Conservation (phyloP, 2,113 vertebrate species). For the Tetraodon nigroviridis region DNA sequence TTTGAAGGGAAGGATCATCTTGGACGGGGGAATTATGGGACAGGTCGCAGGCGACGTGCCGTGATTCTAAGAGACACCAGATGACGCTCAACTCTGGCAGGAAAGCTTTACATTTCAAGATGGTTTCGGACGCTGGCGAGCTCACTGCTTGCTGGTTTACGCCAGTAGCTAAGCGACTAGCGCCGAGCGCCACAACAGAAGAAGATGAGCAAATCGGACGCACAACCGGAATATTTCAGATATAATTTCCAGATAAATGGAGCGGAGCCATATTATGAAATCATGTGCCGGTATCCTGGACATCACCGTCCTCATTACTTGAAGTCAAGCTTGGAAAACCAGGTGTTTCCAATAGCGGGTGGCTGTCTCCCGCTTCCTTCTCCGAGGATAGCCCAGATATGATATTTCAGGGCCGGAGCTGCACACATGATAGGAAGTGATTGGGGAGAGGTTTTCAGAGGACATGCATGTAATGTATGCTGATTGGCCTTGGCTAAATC, state of each 20-base stretch:
- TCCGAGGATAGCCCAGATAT: slow-evolving; percentile 72
- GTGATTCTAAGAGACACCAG: slow-evolving; percentile 43
- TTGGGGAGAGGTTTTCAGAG: slow-evolving; percentile 55
- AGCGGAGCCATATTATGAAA: slow-evolving; percentile 72
- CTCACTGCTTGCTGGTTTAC: too few relatives aligned
- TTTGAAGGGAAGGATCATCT: slow-evolving; percentile 35
- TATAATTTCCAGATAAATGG: slow-evolving; percentile 67
- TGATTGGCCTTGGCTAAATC: slow-evolving; percentile 66
- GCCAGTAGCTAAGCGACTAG: too few relatives aligned
- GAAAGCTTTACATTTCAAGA: not conserved
- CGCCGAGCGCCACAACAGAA: too few relatives aligned
- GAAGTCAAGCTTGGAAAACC: slow-evolving; percentile 68
- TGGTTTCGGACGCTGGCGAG: slow-evolving; percentile 7
- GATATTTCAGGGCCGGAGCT: slow-evolving; percentile 71
- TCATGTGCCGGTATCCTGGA: slow-evolving; percentile 61
- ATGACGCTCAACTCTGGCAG: slow-evolving; percentile 32
- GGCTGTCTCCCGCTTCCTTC: slow-evolving; percentile 53
- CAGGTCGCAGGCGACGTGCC: slow-evolving; percentile 37
- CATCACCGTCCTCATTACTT: slow-evolving; percentile 68
- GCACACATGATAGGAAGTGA: slow-evolving; percentile 64
- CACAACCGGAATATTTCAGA: not conserved
- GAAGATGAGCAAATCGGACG: slow-evolving; percentile 34
- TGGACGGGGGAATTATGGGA: slow-evolving; percentile 39
- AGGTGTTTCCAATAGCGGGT: slow-evolving; percentile 76
- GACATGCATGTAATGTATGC: slow-evolving; percentile 74